A percentile compares a stretch with the other conserved stretches of the same genome.
phyloP scores from a whole-genome alignment of 2,797 vertebrate species.

The Bucorvus abyssinicus region DNA sequence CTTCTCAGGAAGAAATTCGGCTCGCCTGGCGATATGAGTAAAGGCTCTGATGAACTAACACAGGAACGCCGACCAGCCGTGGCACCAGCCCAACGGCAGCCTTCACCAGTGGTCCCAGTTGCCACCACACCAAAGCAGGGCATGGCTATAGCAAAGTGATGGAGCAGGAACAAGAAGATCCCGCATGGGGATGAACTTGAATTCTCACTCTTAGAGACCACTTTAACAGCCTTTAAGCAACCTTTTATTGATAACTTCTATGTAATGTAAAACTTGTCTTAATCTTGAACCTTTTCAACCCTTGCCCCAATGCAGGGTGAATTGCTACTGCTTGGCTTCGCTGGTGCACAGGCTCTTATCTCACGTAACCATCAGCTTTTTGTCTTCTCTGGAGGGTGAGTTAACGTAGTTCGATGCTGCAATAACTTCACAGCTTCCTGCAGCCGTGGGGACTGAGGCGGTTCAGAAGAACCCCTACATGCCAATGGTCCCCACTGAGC shows the following conservation, averaged over 20 bases:
- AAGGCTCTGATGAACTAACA: background rate
- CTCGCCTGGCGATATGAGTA: background rate
- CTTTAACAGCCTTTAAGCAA: background rate
- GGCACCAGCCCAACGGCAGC: background rate
- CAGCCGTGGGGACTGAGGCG: background rate
- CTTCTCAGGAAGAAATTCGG: background rate
- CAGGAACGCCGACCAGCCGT: rapidly evolving
- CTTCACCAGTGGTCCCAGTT: background rate
- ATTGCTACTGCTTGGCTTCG: background rate
- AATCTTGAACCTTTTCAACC: background rate
- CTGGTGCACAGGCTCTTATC: background rate
- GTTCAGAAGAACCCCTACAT: background rate
- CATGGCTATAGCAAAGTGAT: rapidly evolving
- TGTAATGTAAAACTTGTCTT: background rate
- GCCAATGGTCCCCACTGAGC: background rate
- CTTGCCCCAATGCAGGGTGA: background rate
- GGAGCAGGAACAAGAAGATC: background rate
- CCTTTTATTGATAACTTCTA: background rate
- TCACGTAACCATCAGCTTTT: background rate
- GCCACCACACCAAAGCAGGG: background rate
- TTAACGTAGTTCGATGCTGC: background rate
- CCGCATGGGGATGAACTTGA: background rate
- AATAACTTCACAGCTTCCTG: background rate
- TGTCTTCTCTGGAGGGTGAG: background rate
- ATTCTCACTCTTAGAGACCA: background rate